Conservation (phyloP, 2,797 vertebrate species). For the Myotis daubentonii region DNA sequence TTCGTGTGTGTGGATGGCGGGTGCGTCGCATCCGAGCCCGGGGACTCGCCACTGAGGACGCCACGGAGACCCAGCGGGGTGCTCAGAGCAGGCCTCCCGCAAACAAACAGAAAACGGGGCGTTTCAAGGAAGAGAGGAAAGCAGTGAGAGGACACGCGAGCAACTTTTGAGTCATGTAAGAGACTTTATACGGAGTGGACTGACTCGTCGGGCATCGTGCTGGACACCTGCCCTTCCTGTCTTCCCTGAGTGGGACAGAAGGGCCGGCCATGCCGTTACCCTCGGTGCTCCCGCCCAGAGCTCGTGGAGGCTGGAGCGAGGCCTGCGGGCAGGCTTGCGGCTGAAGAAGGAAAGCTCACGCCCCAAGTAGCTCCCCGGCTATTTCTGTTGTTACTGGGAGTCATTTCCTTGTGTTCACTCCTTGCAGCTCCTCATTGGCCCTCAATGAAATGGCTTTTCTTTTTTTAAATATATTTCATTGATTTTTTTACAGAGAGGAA, state of each 20-base stretch:
- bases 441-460: background rate
- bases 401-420: background rate
- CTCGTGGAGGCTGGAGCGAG: background rate
- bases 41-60: too few relatives aligned
- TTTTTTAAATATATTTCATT: too few relatives aligned
- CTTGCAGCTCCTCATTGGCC: rapidly evolving
- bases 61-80: background rate
- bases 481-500: too few relatives aligned
- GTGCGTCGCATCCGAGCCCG: rapidly evolving
- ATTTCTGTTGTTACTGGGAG: background rate
- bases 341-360: background rate
- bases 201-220: background rate
- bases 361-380: background rate
- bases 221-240: background rate
- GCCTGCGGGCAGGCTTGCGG: background rate
- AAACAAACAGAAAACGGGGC: background rate
- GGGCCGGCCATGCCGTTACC: background rate
- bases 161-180: too few relatives aligned
- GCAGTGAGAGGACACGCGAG: background rate
- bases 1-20: rapidly evolving
- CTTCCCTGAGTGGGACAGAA: background rate
- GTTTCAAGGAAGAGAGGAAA: background rate
- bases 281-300: background rate
- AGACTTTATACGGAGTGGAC: background rate
- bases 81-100: background rate